Conservation (phyloP, 2,888 invertebrate genomes). For the Plagodis pulveraria region DNA sequence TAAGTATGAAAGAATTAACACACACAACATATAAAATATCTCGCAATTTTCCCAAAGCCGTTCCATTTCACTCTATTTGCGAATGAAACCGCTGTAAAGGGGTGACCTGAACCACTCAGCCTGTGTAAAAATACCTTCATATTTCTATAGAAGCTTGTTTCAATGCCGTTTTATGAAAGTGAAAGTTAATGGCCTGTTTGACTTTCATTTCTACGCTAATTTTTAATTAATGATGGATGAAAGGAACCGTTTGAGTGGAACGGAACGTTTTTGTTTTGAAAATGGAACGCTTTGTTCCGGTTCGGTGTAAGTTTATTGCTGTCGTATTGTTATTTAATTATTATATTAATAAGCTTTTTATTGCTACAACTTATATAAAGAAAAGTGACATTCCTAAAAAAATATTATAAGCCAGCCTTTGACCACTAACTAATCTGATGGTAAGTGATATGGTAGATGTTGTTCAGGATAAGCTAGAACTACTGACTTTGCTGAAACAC, state of each 20-base stretch:
- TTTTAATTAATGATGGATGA: conserved; percentile 35
- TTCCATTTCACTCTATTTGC: conserved; percentile 43
- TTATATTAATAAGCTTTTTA: neutral
- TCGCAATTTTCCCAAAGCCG: conserved; percentile 11
- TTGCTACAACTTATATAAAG: too few species aligned
- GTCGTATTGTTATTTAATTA: neutral
- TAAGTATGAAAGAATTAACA: too few species aligned
- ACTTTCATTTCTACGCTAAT: conserved; percentile 33
- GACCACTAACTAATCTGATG: too few species aligned
- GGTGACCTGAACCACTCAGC: conserved; percentile 38
- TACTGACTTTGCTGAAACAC: too few species aligned
- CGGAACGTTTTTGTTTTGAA: conserved; percentile 16
- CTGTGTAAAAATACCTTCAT: conserved; percentile 29
- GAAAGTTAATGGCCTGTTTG: conserved; percentile 36
- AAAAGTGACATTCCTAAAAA: too few species aligned
- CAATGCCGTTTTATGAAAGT: conserved; percentile 28
- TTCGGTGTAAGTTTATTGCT: too few species aligned
- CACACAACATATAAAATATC: too few species aligned
- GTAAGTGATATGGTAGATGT: too few species aligned
- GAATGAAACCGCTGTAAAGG: conserved; percentile 37
- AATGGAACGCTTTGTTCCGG: conserved; percentile 8
- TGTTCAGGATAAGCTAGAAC: too few species aligned
- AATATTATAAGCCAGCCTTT: too few species aligned
- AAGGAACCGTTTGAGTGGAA: conserved; percentile 18
- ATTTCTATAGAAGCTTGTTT: conserved; percentile 34